These are phyloP conservation scores for Telmatochromis sp. DNA, from an alignment of 2,113 vertebrate species.

Conservation along the genomic window DNA sequence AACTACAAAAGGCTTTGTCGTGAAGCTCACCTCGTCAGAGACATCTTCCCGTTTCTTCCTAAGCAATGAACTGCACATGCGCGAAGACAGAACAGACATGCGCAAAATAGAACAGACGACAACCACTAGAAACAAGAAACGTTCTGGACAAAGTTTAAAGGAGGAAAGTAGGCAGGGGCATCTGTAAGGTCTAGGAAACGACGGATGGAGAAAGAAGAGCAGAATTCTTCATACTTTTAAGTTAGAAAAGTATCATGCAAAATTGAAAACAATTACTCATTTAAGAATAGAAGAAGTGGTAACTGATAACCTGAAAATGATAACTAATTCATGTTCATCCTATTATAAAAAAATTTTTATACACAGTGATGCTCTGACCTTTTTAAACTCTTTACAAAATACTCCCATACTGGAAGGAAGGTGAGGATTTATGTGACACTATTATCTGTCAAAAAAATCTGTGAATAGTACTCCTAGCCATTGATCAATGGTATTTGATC, in stretches of 20 bases:
- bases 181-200: neutral
- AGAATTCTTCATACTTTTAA: neutral
- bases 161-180: neutral
- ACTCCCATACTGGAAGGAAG: no score
- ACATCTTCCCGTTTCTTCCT: conserved; percentile 75
- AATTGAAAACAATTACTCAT: neutral
- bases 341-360: no score
- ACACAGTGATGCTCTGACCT: no score
- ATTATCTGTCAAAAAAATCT: no score
- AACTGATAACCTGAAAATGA: no score
- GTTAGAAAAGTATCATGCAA: neutral
- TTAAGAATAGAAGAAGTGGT: neutral
- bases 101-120: neutral
- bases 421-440: no score
- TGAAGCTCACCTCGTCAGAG: conserved; percentile 79
- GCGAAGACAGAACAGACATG: neutral
- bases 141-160: neutral
- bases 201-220: rapidly evolving
- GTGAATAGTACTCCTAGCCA: no score
- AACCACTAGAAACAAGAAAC: neutral
- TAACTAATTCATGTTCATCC: no score
- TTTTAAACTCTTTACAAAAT: no score
- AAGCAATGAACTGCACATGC: conserved; percentile 31
- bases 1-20: neutral
- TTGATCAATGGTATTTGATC: no score